Evolutionary conservation across 2,113 vertebrate genomes (phyloP), one percentile per base, ranked within the genome.

Genomic region (Tragulus kanchil): DNA sequence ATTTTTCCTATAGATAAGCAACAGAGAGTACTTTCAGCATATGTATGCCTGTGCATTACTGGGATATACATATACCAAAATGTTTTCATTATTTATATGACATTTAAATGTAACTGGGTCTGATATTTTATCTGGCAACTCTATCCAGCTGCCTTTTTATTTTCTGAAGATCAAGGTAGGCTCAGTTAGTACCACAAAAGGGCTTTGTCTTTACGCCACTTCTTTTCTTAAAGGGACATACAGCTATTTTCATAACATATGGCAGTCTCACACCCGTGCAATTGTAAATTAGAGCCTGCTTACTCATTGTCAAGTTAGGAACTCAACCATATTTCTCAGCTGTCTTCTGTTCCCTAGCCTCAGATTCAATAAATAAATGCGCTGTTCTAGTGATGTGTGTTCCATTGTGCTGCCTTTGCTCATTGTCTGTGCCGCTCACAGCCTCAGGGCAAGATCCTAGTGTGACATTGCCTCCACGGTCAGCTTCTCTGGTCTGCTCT

Each of bases 251-350:
- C 48, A 25, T 75, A 75, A 50, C 90, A 71, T 65, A 62, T 52
- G 64, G 71, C 85, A 45, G 48, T 86, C 86, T 90, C 42, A 78
- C 82, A 73, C 65, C 31, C 0, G 0, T 59, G 45, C 59, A 19
- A 1, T 52, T 71, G 13, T 93, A 91, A 77, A n/a, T 85, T 5
- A 90, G 54, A 94, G 56, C n/a, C 61, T 95, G 62, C 56, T 88
- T 96, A 61, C 83, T 94, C 97, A 25, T 82, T 45, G 62, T 90
- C 78, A 71, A 36, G 59, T 89, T 64, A 86, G 83, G 77, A 89
- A 93, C 82, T n/a, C 64, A 17, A 28, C 58, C 14, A 5, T 48
- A 50, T 67, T 95, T 94, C 86, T 89, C 84, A 93, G 86, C 64
- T 95, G 89, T 86, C 89, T 79, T 79, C 62, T n/a, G 45, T 75